Conservation (phyloP, 1,140 invertebrate species). For the Saccostrea cuccullata region DNA sequence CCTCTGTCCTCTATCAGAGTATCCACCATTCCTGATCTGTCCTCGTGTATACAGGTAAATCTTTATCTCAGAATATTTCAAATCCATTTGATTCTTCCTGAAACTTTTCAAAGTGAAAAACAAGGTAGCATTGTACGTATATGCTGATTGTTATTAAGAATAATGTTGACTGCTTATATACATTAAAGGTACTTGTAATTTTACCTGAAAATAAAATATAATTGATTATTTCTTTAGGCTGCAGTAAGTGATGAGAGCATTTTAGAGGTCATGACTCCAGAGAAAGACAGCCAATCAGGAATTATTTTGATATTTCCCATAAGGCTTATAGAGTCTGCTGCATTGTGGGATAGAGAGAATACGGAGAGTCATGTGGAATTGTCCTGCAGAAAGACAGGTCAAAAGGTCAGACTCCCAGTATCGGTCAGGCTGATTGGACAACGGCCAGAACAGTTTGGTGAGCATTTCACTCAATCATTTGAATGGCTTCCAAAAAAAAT, state of each 20-base stretch:
- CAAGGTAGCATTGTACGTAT: no score
- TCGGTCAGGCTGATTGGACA: slow-evolving; percentile 72
- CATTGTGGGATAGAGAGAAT: slow-evolving; percentile 69
- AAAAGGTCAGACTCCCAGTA: slow-evolving; percentile 71
- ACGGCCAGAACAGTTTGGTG: slow-evolving; percentile 66
- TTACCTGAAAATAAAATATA: not conserved
- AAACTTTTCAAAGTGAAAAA: no score
- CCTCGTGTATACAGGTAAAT: slow-evolving; percentile 68
- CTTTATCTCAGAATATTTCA: not conserved
- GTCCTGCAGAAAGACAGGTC: slow-evolving; percentile 67
- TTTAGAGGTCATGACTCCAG: slow-evolving; percentile 67
- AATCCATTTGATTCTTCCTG: no score
- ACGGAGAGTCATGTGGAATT: slow-evolving; percentile 70
- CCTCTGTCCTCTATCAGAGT: slow-evolving; percentile 67
- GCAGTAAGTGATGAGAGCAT: slow-evolving; percentile 71
- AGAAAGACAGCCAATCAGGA: slow-evolving; percentile 64
- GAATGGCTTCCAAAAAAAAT: not conserved
- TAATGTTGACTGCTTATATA: no score
- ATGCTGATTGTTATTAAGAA: no score
- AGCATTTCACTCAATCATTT: slow-evolving; percentile 40
- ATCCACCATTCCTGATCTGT: slow-evolving; percentile 60
- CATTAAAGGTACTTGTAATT: not conserved
- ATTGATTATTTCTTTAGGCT: slow-evolving; percentile 65
- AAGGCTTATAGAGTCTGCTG: slow-evolving; percentile 65
- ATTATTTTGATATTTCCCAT: slow-evolving; percentile 68